Conservation (phyloP, 2,888 invertebrate genomes). For the Drosophila imparisetae region DNA sequence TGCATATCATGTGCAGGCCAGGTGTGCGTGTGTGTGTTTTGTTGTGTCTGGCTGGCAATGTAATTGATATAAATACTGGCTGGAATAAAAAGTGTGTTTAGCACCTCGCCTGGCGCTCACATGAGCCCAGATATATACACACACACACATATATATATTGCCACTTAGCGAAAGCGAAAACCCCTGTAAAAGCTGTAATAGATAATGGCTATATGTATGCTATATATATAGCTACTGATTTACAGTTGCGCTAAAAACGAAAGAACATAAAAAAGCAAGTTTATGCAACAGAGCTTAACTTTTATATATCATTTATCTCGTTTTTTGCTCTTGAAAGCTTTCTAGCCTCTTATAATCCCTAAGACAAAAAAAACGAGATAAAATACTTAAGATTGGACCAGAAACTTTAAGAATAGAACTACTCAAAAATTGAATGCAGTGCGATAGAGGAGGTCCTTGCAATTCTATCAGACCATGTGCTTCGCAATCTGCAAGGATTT, state of each 20-base stretch:
- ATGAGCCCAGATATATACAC: constrained; percentile 6
- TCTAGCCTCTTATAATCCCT: too few relatives aligned
- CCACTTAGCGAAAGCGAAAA: constrained; percentile 31
- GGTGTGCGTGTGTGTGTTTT: constrained; percentile 8
- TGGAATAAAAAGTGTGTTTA: constrained; percentile 51
- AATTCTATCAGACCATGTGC: background rate
- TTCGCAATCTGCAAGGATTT: too few relatives aligned
- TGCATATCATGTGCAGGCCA: constrained; percentile 22
- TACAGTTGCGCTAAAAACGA: constrained; percentile 4
- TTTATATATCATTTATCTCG: too few relatives aligned
- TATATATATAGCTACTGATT: background rate
- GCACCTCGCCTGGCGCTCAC: constrained; percentile 30
- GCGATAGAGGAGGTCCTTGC: too few relatives aligned
- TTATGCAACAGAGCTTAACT: background rate
- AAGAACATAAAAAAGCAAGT: background rate
- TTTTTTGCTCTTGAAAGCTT: too few relatives aligned
- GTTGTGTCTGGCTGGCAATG: constrained; percentile 19
- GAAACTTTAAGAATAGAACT: too few relatives aligned
- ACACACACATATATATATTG: background rate
- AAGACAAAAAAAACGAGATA: too few relatives aligned
- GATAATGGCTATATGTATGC: background rate
- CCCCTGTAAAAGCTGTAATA: constrained; percentile 2
- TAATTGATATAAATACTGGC: constrained; percentile 59
- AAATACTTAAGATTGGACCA: too few relatives aligned
- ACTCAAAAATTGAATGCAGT: background rate